Conservation (phyloP, 2,888 invertebrate genomes). For the Hypomecis punctinalis region DNA sequence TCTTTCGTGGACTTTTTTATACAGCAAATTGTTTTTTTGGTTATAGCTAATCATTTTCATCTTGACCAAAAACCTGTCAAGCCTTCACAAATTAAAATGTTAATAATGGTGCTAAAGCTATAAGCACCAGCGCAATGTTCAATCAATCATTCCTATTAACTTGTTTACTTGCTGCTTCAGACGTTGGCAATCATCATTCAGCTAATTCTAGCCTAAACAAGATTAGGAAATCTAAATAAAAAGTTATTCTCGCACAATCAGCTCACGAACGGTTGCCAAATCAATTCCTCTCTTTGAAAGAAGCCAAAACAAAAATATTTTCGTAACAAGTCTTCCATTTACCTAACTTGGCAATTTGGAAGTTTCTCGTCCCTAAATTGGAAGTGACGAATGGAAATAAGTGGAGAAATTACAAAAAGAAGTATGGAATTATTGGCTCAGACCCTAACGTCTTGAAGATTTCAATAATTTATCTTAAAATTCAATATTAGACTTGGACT, state of each 20-base stretch:
- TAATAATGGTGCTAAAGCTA: too few species aligned
- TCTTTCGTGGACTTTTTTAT: too few species aligned
- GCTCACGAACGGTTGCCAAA: slow-evolving; percentile 15
- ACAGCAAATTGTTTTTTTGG: too few species aligned
- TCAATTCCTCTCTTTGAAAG: slow-evolving; percentile 21
- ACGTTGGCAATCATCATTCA: slow-evolving; percentile 3
- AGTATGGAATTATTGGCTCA: slow-evolving; percentile 32
- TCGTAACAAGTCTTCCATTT: slow-evolving; percentile 24
- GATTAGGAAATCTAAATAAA: slow-evolving; percentile 9
- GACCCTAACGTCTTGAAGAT: slow-evolving; percentile 21
- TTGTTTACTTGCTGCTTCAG: background rate
- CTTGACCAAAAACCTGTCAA: too few species aligned
- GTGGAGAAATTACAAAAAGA: slow-evolving; percentile 31
- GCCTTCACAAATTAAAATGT: too few species aligned
- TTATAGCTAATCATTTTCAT: too few species aligned
- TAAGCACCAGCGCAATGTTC: too few species aligned
- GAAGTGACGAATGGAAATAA: slow-evolving; percentile 32
- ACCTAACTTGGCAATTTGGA: slow-evolving; percentile 37
- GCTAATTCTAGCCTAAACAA: background rate
- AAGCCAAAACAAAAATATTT: slow-evolving; percentile 34
- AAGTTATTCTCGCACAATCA: slow-evolving; percentile 16
- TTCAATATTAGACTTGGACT: slow-evolving; percentile 13
- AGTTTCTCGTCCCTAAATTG: slow-evolving; percentile 33
- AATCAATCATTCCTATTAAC: background rate
- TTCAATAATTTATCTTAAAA: slow-evolving; percentile 20